phyloP scores from a whole-genome alignment of 2,888 invertebrate genomes.

The Portevinia maculata region DNA sequence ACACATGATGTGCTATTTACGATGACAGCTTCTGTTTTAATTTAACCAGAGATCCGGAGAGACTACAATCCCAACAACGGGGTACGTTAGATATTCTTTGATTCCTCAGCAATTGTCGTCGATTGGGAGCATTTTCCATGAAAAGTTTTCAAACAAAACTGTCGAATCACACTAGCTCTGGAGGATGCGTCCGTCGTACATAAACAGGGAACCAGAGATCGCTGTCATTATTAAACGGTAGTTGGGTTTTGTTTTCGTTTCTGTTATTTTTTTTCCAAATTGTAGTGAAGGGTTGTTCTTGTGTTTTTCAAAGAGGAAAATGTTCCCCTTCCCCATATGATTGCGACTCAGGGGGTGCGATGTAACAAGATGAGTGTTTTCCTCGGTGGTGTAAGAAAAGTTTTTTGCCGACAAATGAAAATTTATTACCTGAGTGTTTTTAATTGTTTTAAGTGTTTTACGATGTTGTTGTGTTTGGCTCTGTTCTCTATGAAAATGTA shows the following conservation, averaged over 20 bases:
- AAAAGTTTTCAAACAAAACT: conserved; percentile 72
- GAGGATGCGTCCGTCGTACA: not conserved
- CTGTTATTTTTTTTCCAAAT: not conserved
- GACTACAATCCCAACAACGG: conserved; percentile 30
- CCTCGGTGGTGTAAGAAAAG: conserved; percentile 58
- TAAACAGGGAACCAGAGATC: conserved; percentile 18
- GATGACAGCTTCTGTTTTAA: conserved; percentile 80
- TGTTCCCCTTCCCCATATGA: not conserved
- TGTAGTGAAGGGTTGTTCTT: conserved; percentile 43
- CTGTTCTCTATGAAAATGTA: not conserved
- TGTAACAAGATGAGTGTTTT: conserved; percentile 27
- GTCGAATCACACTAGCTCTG: no score
- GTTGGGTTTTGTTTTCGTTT: conserved; percentile 23
- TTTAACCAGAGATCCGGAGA: conserved; percentile 72
- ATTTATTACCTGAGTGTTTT: conserved; percentile 81
- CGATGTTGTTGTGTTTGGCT: conserved; percentile 67
- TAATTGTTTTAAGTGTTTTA: conserved; percentile 81
- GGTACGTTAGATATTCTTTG: conserved; percentile 46
- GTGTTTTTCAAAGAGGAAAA: conserved; percentile 9
- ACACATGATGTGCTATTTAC: conserved; percentile 82
- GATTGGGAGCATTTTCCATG: conserved; percentile 74
- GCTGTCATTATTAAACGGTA: conserved; percentile 55
- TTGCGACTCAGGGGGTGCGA: not conserved
- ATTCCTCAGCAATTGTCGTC: conserved; percentile 59
- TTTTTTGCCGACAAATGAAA: conserved; percentile 75